phyloP scores from a whole-genome alignment of 1,140 invertebrate species.

The Drosophila carrolli region DNA sequence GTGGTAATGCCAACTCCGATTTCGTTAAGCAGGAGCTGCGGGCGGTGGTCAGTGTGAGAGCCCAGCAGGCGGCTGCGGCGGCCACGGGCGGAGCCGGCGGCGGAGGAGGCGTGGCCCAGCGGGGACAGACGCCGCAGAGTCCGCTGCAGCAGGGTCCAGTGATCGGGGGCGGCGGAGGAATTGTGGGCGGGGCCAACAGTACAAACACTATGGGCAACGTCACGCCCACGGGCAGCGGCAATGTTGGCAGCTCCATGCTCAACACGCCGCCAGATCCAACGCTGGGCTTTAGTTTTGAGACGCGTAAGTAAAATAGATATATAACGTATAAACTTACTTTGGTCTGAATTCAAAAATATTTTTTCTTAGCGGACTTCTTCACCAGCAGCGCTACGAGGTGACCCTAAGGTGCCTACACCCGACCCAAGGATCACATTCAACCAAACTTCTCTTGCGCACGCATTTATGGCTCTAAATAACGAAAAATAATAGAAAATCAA shows the following conservation, averaged over 20 bases:
- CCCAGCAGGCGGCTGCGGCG: slow-evolving; percentile 86
- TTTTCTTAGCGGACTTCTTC: slow-evolving; percentile 68
- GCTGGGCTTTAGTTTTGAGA: slow-evolving; percentile 80
- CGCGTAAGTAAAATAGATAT: slow-evolving; percentile 56
- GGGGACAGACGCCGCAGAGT: slow-evolving; percentile 79
- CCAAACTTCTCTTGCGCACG: slow-evolving; percentile 56
- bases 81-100: slow-evolving; percentile 56
- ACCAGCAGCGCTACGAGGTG: slow-evolving; percentile 80
- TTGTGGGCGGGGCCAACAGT: slow-evolving; percentile 64
- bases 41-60: slow-evolving; percentile 93
- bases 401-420: slow-evolving; percentile 67
- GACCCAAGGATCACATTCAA: slow-evolving; percentile 26
- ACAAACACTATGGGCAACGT: slow-evolving; percentile 77
- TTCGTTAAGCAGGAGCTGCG: slow-evolving; percentile 95
- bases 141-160: slow-evolving; percentile 75
- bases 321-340: background rate
- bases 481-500: slow-evolving; percentile 37
- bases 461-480: slow-evolving; percentile 67
- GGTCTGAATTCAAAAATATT: background rate
- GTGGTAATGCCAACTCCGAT: slow-evolving; percentile 86
- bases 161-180: slow-evolving; percentile 45
- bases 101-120: slow-evolving; percentile 43
- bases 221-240: slow-evolving; percentile 60
- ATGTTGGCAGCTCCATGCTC: slow-evolving; percentile 69
- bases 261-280: slow-evolving; percentile 81